Evolutionary conservation across 2,888 invertebrate genomes (phyloP), one percentile per base, ranked within the genome.

Genomic region (Drosophila koepferae): DNA sequence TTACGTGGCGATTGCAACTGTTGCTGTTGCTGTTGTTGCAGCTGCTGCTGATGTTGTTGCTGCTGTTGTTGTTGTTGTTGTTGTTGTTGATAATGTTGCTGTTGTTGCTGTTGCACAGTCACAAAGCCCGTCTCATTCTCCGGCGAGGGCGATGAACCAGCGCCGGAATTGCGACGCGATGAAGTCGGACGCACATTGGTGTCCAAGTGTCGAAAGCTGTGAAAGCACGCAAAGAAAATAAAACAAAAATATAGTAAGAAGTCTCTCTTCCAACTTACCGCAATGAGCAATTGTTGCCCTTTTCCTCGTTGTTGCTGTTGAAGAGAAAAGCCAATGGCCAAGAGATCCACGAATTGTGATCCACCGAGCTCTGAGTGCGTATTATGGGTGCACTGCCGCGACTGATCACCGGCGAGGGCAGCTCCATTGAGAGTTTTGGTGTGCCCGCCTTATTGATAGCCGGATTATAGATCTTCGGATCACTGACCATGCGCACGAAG

Each of bases 401-500:
- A 62, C 78, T 90, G 14, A 90, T 72, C 28, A 92, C 91, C n/a
- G 93, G 93, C 40, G 93, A 92, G 20, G 89, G 81, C 63, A 92
- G 79, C 68, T 93, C 93, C 63, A 91, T 70, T 9, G 93, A 93
- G 36, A 93, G 63, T 70, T 93, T 91, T 2, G 95, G 95, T 56
- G 96, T 95, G 56, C 96, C 94, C 0, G 96, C 95, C 93, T 96
- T 96, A 91, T 96, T 96, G 90, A 98, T 98, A 72, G 97, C 97
- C 40, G 98, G 98, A 94, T 98, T 98, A 94, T 98, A 98, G 90
- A 99, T 97, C 93, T 98, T 99, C 3, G 99, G 98, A 94, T 99
- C 99, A 92, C 97, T 97, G 76, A 98, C 98, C 99, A 99, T 99
- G 58, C 99, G 97, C 66, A 99, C 99, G 94, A 99, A 98, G 95